These are phyloP conservation scores for Colinus virginianus DNA, from an alignment of 2,113 vertebrate genomes.

Conservation along the genomic window DNA sequence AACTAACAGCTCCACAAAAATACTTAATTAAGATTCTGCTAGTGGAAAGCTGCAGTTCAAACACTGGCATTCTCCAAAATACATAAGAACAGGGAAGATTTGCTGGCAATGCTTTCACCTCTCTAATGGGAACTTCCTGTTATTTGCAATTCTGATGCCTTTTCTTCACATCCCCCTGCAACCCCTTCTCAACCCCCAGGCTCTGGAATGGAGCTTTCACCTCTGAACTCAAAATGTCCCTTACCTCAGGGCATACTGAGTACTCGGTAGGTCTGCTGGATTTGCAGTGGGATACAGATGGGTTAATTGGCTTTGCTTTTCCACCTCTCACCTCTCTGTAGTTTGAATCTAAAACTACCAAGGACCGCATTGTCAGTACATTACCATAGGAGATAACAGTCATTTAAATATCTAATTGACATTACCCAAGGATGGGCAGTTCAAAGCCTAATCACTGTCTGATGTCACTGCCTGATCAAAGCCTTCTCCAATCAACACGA, in stretches of 20 bases:
- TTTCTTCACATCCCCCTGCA: not conserved
- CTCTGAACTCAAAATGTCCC: not conserved
- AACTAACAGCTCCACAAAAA: not conserved
- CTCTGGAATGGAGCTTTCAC: not conserved
- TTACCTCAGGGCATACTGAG: accelerated
- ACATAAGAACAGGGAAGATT: not conserved
- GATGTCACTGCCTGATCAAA: not conserved
- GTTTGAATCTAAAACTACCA: not conserved
- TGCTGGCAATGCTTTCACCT: not conserved
- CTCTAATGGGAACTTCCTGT: not conserved
- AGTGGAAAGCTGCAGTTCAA: not conserved
- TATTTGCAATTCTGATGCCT: not conserved
- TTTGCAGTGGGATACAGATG: not conserved
- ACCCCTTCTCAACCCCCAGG: not conserved
- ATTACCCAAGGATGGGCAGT: not conserved
- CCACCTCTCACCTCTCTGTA: not conserved
- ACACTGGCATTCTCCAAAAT: not conserved
- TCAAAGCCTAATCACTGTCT: not conserved
- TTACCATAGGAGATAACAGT: not conserved
- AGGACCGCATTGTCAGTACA: not conserved
- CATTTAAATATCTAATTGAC: not conserved
- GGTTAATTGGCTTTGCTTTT: not conserved
- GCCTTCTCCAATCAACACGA: not conserved
- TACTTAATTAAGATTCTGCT: not conserved
- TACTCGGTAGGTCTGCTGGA: too few species aligned